Conservation (phyloP, 2,888 invertebrate species). For the Homarus gammarus region DNA sequence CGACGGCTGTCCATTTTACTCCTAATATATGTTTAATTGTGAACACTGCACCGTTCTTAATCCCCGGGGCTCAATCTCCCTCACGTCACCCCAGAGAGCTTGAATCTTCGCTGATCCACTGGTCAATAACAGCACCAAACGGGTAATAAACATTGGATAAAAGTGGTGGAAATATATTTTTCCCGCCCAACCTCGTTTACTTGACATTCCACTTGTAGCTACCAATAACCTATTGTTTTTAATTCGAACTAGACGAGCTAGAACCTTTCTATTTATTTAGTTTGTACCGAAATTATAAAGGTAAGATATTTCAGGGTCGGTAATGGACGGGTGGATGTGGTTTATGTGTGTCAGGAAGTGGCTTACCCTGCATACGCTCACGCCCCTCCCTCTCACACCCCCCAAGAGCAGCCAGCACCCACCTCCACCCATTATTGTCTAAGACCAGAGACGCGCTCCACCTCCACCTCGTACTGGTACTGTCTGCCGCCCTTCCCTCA, state of each 20-base stretch:
- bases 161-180: neutral
- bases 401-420: neutral
- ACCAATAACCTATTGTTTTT: no score
- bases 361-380: neutral
- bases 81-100: neutral
- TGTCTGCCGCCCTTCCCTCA: no score
- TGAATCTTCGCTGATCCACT: neutral
- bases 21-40: constrained; percentile 13
- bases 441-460: neutral
- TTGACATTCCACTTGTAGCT: no score
- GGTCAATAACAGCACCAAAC: neutral
- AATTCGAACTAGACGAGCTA: no score
- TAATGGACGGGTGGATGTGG: no score
- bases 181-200: neutral
- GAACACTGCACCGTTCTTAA: neutral
- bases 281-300: no score
- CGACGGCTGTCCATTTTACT: neutral
- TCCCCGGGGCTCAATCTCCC: neutral
- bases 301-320: no score
- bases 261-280: no score
- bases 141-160: no score
- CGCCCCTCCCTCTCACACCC: neutral
- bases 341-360: neutral
- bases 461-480: no score
- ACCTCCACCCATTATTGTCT: neutral